A percentile compares a stretch with the other conserved stretches of the same genome.
phyloP scores from a whole-genome alignment of 2,113 vertebrate genomes.

The Rhinopomastus cyanomelas region DNA sequence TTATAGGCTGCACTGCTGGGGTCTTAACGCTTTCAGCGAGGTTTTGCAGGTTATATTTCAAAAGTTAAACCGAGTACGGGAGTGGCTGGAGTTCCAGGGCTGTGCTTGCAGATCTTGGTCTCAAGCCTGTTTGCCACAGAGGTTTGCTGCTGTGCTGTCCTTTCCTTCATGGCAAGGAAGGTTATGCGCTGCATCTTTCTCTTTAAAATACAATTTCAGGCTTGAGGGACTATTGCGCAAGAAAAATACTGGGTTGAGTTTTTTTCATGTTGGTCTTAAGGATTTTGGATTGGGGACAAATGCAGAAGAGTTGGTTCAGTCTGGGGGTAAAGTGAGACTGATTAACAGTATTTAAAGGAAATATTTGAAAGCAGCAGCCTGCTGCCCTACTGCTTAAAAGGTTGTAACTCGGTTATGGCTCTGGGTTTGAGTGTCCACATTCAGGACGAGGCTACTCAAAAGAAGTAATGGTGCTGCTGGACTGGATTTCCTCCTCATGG shows the following conservation, averaged over 20 bases:
- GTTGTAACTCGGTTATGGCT: neutral
- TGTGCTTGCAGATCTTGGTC: neutral
- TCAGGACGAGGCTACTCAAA: neutral
- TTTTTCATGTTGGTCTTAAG: neutral
- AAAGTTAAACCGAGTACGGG: slow-evolving; percentile 43
- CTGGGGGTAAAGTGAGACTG: neutral
- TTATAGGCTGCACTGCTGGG: slow-evolving; percentile 35
- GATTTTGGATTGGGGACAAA: neutral
- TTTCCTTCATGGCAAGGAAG: neutral
- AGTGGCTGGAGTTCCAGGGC: slow-evolving; percentile 5
- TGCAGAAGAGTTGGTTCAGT: neutral
- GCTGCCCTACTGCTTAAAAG: neutral
- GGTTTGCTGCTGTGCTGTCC: neutral
- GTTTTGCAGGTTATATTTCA: slow-evolving; percentile 44
- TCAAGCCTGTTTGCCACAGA: neutral
- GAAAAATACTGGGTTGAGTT: neutral
- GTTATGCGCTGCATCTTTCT: neutral
- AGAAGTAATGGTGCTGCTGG: neutral
- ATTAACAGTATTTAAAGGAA: neutral
- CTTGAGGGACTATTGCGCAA: neutral
- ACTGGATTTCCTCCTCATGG: neutral
- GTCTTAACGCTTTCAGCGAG: slow-evolving; percentile 56
- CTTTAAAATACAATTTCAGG: neutral
- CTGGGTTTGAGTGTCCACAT: neutral
- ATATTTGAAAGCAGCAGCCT: neutral